These are phyloP conservation scores for Salmo trutta DNA, from an alignment of 2,797 vertebrate genomes.

Conservation along the genomic window DNA sequence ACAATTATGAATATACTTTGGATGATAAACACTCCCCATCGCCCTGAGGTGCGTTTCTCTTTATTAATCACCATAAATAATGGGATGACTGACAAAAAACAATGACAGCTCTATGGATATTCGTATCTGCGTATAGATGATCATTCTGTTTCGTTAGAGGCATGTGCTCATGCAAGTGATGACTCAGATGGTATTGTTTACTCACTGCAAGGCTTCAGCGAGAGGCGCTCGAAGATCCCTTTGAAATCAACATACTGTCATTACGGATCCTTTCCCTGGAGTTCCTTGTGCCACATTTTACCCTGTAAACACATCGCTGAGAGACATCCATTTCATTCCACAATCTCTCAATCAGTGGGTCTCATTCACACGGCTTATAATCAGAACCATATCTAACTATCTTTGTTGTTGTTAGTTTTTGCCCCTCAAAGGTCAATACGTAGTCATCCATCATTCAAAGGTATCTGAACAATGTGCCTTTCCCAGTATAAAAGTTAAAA, in stretches of 20 bases:
- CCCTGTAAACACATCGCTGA: background rate
- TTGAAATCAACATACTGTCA: background rate
- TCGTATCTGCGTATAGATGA: background rate
- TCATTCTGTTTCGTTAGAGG: background rate
- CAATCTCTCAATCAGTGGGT: background rate
- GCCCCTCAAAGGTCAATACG: too few relatives aligned
- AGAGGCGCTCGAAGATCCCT: background rate
- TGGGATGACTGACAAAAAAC: background rate
- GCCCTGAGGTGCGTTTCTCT: background rate
- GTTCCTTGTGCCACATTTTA: background rate
- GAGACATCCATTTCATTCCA: background rate
- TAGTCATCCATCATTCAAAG: too few relatives aligned
- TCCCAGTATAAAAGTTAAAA: too few relatives aligned
- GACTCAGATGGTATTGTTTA: conserved; percentile 6
- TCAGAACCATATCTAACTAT: background rate
- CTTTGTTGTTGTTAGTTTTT: background rate
- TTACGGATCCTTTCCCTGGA: background rate
- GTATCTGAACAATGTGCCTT: too few relatives aligned
- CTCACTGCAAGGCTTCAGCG: background rate
- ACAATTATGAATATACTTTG: background rate
- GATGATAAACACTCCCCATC: background rate
- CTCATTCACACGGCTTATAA: background rate
- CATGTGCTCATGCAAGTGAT: background rate
- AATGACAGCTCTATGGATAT: background rate
- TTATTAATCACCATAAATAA: background rate